Percentiles rank a stretch among this genome's conserved stretches.
These are phyloP conservation scores for Penelope pileata DNA, from an alignment of 2,113 vertebrate genomes.

Conservation along the genomic window DNA sequence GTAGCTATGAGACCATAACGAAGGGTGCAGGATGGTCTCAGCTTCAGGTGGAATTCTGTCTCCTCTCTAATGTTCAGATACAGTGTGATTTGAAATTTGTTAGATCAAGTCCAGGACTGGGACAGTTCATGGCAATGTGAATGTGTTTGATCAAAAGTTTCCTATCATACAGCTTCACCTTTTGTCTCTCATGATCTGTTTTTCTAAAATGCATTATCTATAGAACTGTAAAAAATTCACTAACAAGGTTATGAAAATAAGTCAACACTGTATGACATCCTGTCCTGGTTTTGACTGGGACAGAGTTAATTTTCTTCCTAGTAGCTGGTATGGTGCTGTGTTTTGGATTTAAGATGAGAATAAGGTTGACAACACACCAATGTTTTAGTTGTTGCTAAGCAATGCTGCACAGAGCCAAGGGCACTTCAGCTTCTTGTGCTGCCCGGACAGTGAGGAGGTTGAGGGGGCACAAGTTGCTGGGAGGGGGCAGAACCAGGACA, in stretches of 20 bases:
- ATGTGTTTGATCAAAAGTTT: not conserved
- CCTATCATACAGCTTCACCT: not conserved
- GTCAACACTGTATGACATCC: not conserved
- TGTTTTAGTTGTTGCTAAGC: not conserved
- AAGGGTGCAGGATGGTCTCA: not conserved
- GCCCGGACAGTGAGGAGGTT: not conserved
- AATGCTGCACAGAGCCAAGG: not conserved
- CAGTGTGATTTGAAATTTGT: not conserved
- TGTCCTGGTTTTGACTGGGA: not conserved
- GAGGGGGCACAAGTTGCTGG: not conserved
- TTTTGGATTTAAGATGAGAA: not conserved
- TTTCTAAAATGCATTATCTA: not conserved
- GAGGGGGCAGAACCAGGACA: not conserved
- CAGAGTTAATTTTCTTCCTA: not conserved
- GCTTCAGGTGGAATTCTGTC: not conserved
- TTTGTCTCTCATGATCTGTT: not conserved
- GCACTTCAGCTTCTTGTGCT: not conserved
- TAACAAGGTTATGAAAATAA: not conserved
- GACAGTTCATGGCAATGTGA: not conserved
- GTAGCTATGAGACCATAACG: not conserved
- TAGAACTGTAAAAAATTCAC: not conserved
- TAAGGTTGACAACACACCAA: not conserved
- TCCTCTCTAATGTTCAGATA: not conserved
- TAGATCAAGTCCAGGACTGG: not conserved
- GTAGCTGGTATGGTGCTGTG: not conserved